phyloP scores from a whole-genome alignment of 2,888 invertebrate species.

The Xanthorhoe spadicearia region DNA sequence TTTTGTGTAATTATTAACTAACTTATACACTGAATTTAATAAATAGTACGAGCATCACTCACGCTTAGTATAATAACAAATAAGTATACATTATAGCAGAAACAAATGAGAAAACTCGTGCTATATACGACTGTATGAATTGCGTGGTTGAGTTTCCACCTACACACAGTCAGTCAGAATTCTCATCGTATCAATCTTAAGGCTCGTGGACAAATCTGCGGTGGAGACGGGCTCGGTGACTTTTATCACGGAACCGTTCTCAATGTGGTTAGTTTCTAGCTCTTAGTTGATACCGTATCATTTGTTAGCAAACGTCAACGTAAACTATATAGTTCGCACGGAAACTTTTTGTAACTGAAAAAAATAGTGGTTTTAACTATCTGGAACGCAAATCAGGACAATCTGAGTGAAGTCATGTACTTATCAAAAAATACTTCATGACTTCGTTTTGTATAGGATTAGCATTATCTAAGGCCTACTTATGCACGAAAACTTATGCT shows the following conservation, averaged over 20 bases:
- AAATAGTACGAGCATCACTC: too few species aligned
- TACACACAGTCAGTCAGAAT: not conserved
- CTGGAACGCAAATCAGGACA: too few species aligned
- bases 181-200: conserved; percentile 6
- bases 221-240: not conserved
- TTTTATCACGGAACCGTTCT: not conserved
- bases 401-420: too few species aligned
- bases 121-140: not conserved
- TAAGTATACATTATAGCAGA: not conserved
- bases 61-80: not conserved
- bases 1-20: not conserved
- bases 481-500: too few species aligned
- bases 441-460: too few species aligned
- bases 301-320: too few species aligned
- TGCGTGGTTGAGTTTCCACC: not conserved
- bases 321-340: too few species aligned
- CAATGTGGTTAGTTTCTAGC: not conserved
- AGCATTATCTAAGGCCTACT: too few species aligned
- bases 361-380: too few species aligned
- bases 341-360: too few species aligned
- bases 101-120: not conserved
- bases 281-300: not conserved
- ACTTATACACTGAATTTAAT: not conserved
- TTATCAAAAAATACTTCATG: too few species aligned
- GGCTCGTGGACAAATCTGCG: conserved; percentile 14